phyloP scores from a whole-genome alignment of 2,113 vertebrate genomes.

The Mobula hypostoma region DNA sequence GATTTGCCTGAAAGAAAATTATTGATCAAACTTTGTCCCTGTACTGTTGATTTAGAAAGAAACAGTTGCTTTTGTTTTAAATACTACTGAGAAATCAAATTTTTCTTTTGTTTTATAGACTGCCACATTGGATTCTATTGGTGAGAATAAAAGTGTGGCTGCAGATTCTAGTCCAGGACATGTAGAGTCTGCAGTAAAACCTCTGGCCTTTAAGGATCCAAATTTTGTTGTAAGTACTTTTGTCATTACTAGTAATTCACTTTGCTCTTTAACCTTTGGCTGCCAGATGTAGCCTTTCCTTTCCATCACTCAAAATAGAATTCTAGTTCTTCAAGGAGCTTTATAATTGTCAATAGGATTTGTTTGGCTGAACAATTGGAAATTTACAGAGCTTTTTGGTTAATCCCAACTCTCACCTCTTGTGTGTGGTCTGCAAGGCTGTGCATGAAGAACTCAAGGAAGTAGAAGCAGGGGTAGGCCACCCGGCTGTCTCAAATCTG shows the following conservation, averaged over 20 bases:
- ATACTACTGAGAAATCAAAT: neutral
- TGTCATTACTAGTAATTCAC: neutral
- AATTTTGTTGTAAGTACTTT: slow-evolving; percentile 71
- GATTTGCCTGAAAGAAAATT: neutral
- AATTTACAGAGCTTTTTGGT: neutral
- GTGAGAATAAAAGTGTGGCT: slow-evolving; percentile 65
- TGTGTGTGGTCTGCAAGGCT: no score
- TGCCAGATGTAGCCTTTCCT: neutral
- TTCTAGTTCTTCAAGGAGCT: neutral
- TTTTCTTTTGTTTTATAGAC: slow-evolving; percentile 46
- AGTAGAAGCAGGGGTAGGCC: no score
- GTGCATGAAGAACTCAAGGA: no score
- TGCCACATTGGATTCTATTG: slow-evolving; percentile 55
- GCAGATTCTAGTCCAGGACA: slow-evolving; percentile 56
- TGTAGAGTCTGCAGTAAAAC: slow-evolving; percentile 64
- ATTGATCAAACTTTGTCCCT: neutral
- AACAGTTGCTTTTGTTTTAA: neutral
- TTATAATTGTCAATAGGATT: neutral
- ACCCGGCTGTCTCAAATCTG: no score
- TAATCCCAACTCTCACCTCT: no score
- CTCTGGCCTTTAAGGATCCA: slow-evolving; percentile 80
- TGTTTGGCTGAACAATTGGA: neutral
- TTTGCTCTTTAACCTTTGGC: neutral
- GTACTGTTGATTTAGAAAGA: neutral
- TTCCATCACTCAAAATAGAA: neutral